phyloP scores from a whole-genome alignment of 2,113 vertebrate genomes.

The Bothrops jararaca region DNA sequence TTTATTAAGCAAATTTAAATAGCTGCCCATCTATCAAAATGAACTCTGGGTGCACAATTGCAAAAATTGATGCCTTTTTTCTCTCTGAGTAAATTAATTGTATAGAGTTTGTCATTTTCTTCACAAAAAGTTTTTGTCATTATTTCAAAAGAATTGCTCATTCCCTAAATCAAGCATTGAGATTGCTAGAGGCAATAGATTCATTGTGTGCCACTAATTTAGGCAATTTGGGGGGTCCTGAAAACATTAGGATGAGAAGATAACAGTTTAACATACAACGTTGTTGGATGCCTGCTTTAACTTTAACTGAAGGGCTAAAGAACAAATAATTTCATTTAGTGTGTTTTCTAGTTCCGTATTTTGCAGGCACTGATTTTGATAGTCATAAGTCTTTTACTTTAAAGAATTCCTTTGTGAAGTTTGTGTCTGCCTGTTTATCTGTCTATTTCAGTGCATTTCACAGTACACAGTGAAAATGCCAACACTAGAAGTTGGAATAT shows the following conservation, averaged over 20 bases:
- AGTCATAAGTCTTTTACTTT: neutral
- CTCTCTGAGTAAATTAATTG: neutral
- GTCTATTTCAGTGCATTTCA: neutral
- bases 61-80: neutral
- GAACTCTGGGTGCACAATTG: neutral
- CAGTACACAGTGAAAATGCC: neutral
- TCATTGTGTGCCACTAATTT: neutral
- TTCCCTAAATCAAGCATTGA: neutral
- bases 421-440: neutral
- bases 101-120: neutral
- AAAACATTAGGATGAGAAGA: neutral
- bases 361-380: neutral
- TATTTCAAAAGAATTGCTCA: neutral
- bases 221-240: neutral
- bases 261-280: neutral
- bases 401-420: neutral
- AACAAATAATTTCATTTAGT: neutral
- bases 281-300: neutral
- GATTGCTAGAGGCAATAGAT: neutral
- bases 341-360: neutral
- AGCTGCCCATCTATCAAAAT: neutral
- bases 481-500: neutral
- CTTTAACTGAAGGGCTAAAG: neutral
- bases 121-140: neutral
- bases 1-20: neutral